Conservation (phyloP, 2,113 vertebrate species). For the Xyliphius kryptos region DNA sequence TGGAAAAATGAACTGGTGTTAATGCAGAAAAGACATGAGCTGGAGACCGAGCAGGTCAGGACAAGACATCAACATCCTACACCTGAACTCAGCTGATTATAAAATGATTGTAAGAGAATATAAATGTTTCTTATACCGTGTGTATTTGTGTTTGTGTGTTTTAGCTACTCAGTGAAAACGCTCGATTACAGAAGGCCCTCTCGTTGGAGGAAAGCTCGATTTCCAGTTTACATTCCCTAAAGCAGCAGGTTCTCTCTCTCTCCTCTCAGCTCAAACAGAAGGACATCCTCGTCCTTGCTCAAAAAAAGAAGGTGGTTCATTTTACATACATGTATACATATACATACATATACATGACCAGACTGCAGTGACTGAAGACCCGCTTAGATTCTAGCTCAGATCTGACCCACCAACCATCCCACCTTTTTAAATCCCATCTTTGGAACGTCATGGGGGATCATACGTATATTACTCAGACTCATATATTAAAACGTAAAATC, state of each 20-base stretch:
- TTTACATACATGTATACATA: neutral
- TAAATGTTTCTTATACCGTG: too few species aligned
- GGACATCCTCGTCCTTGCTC: slow-evolving; percentile 44
- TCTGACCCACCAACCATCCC: too few species aligned
- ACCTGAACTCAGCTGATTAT: too few species aligned
- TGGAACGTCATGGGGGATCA: too few species aligned
- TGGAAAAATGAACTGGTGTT: slow-evolving; percentile 54
- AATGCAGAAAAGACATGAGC: slow-evolving; percentile 41
- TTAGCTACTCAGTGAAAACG: slow-evolving; percentile 54
- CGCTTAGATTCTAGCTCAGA: too few species aligned
- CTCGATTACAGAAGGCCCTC: slow-evolving; percentile 41
- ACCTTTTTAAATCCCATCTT: too few species aligned
- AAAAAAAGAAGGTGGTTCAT: slow-evolving; percentile 53
- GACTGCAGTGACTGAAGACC: too few species aligned
- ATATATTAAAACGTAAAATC: too few species aligned
- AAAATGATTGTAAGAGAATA: too few species aligned
- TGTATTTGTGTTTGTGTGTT: slow-evolving; percentile 17
- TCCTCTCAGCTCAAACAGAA: slow-evolving; percentile 43
- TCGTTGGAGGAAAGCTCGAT: slow-evolving; percentile 48
- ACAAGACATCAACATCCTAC: neutral
- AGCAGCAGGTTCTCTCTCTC: slow-evolving; percentile 47
- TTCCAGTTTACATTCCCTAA: slow-evolving; percentile 28
- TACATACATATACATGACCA: too few species aligned
- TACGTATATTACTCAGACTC: too few species aligned
- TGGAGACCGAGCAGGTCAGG: slow-evolving; percentile 49